Evolutionary conservation across 2,888 invertebrate genomes (phyloP), one percentile per base, ranked within the genome.

Genomic region (Tethea ocularis): DNA sequence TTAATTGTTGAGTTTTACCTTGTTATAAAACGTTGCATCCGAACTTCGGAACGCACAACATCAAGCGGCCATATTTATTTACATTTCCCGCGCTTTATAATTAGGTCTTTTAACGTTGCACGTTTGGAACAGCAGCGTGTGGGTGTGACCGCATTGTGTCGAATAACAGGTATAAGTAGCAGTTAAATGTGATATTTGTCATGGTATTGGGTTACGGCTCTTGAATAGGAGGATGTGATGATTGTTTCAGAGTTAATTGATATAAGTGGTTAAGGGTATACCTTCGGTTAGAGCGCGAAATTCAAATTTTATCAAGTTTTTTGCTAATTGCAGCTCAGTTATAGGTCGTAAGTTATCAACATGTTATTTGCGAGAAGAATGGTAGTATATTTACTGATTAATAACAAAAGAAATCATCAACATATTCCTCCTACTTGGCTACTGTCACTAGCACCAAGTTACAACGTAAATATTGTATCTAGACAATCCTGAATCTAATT

Each of bases 71-170:
- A 46, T 46, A 46, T 46, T 46, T 46, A 46, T 46, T 46, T 46
- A 46, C 46, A 46, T 46, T 46, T 46, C 46, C 46, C 46, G 46
- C 46, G 46, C 46, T 46, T 17, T 46, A 46, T 46, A 46, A 46
- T 46, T 46, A 46, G 41, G 41, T 46, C 10, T 46, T 46, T 46
- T 41, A 41, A 41, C 36, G 36, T 15, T 38, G 20, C 46, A 20
- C 46, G 46, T 20, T 46, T 38, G 38, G 33, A n/a, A 38, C 46
- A 7, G 46, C 46, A 6, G 46, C 10, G 46, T 15, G 36, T 46
- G 46, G 46, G 46, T 20, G 46, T 46, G 46, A 46, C 46, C 46
- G 46, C 17, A 46, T 46, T 46, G 46, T 46, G 46, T 46, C 46
- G 46, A 46, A 46, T 46, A 46, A 46, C 46, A 46, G 46, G 17